Percentiles rank a stretch among this genome's conserved stretches.
Evolutionary conservation across 1,140 invertebrate species (phyloP).

Genomic region (Eulimnadia texana): DNA sequence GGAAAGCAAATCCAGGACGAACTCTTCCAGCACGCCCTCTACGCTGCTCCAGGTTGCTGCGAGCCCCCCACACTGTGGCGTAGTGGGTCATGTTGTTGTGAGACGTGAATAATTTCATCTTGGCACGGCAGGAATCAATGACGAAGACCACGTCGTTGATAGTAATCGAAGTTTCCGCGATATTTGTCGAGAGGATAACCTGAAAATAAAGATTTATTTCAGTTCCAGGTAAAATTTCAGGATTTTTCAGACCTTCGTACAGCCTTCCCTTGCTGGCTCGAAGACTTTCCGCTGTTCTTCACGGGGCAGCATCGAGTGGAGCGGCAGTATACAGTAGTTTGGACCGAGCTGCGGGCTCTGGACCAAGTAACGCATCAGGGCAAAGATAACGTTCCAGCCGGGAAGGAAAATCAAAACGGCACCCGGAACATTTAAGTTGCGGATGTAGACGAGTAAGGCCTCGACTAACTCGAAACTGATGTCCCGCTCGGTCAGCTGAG

Average conservation of each 20-base stretch:
- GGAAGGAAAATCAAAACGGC: slow-evolving; percentile 84
- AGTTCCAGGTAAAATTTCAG: not conserved
- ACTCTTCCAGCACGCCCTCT: slow-evolving; percentile 83
- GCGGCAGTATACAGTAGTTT: slow-evolving; percentile 54
- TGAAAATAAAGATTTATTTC: slow-evolving; percentile 24
- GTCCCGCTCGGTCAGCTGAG: slow-evolving; percentile 69
- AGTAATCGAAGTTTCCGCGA: slow-evolving; percentile 87
- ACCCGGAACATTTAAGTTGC: slow-evolving; percentile 50
- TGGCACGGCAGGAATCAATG: slow-evolving; percentile 86
- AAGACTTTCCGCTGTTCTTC: slow-evolving; percentile 83
- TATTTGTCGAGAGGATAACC: slow-evolving; percentile 80
- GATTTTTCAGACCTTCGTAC: slow-evolving; percentile 64
- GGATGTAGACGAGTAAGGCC: slow-evolving; percentile 45
- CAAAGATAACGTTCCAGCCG: slow-evolving; percentile 89
- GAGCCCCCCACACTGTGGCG: slow-evolving; percentile 82
- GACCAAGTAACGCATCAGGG: slow-evolving; percentile 69
- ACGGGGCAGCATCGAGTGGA: slow-evolving; percentile 78
- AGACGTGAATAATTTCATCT: slow-evolving; percentile 87
- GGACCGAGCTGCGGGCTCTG: slow-evolving; percentile 60
- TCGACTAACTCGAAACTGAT: slow-evolving; percentile 85
- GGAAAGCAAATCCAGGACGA: slow-evolving; percentile 72
- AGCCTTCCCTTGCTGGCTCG: slow-evolving; percentile 49
- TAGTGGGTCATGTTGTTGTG: slow-evolving; percentile 93
- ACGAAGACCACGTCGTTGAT: slow-evolving; percentile 95
- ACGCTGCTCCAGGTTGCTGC: slow-evolving; percentile 78